Evolutionary conservation across 2,797 vertebrate species (phyloP).

Genomic region (Leptodactylus fallax): DNA sequence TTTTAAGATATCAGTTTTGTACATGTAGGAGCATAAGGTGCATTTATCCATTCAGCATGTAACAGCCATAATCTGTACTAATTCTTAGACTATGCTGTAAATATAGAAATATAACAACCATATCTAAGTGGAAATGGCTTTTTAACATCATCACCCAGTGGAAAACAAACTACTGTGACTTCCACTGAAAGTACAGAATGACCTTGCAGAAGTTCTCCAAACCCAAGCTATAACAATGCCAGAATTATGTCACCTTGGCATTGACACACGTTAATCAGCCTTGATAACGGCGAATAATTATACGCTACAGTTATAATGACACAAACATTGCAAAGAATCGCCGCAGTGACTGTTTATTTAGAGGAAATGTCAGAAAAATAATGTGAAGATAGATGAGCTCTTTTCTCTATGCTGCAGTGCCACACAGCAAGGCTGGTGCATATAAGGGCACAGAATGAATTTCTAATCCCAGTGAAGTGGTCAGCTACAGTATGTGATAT

Average conservation of each 20-base stretch:
- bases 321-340: neutral
- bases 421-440: neutral
- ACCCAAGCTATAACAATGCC: neutral
- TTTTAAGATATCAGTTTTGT: too few relatives aligned
- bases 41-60: too few relatives aligned
- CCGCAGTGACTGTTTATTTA: neutral
- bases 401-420: neutral
- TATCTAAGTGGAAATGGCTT: neutral
- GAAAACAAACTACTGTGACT: neutral
- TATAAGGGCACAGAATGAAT: neutral
- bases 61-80: too few relatives aligned
- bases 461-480: neutral
- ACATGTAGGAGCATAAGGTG: too few relatives aligned
- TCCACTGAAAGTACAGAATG: neutral
- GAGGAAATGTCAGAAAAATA: neutral
- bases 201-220: neutral
- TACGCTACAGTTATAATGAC: neutral
- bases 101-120: neutral
- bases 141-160: neutral
- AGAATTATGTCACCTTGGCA: constrained; percentile 18
- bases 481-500: neutral
- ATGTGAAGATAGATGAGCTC: neutral
- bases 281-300: neutral
- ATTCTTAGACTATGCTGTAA: too few relatives aligned
- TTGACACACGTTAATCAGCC: constrained; percentile 20